phyloP scores from a whole-genome alignment of 1,140 invertebrate genomes.

The Saxidomus purpurata region DNA sequence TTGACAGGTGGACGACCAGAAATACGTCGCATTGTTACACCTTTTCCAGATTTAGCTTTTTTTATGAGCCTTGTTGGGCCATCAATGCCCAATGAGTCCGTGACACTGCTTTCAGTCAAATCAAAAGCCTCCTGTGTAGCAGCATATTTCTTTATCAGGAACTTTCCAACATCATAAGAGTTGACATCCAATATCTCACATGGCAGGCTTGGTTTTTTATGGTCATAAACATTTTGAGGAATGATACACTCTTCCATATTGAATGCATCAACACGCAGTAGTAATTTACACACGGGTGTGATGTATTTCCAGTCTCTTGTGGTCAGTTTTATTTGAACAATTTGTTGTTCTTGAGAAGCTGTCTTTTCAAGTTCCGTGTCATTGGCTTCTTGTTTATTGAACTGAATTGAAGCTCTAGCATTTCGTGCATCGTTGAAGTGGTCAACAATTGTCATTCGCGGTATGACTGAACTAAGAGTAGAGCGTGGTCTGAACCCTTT shows the following conservation, averaged over 20 bases:
- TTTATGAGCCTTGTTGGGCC: conserved; percentile 42
- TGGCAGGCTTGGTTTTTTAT: background rate
- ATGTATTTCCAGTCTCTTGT: background rate
- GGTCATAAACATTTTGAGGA: conserved; percentile 25
- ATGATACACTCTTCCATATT: background rate
- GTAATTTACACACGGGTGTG: background rate
- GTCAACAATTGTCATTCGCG: conserved; percentile 33
- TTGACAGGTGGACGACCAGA: background rate
- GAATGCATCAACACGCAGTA: background rate
- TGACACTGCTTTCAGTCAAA: background rate
- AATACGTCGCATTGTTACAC: conserved; percentile 51
- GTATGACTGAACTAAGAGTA: conserved; percentile 16
- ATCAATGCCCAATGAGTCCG: conserved; percentile 20
- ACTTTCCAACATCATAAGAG: conserved; percentile 30
- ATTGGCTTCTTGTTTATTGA: background rate
- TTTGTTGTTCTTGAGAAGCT: background rate
- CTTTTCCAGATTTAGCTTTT: conserved; percentile 49
- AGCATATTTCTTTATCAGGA: conserved; percentile 33
- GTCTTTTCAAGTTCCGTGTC: background rate
- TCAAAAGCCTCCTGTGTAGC: background rate
- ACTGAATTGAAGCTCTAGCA: background rate
- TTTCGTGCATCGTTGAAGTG: background rate
- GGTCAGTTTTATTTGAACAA: background rate
- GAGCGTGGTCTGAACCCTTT: conserved; percentile 36
- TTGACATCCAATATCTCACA: conserved; percentile 17